Evolutionary conservation across 2,888 invertebrate genomes (phyloP).

Genomic region (Acrocera orbiculus): DNA sequence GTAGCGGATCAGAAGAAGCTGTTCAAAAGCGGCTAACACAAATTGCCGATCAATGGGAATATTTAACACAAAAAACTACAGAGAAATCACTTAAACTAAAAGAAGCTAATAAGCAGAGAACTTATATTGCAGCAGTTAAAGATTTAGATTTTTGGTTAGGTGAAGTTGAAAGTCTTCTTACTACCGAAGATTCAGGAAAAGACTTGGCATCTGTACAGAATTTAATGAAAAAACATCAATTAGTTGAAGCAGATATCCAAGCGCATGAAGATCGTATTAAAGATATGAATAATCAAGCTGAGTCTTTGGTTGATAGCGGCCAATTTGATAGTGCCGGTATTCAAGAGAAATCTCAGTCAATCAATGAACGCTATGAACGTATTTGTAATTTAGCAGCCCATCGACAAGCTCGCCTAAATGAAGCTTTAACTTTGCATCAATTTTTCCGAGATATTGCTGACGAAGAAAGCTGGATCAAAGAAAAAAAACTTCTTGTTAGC

Average conservation of each 20-base stretch:
- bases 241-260: constrained; percentile 94
- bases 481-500: constrained; percentile 92
- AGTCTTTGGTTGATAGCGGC: constrained; percentile 86
- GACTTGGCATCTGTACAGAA: constrained; percentile 97
- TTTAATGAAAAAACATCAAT: constrained; percentile 93
- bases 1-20: constrained; percentile 95
- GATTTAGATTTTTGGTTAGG: constrained; percentile 99
- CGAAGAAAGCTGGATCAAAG: constrained; percentile 99
- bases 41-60: constrained; percentile 97
- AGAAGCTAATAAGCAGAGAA: constrained; percentile 97
- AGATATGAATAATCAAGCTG: constrained; percentile 91
- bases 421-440: constrained; percentile 95
- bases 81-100: constrained; percentile 97
- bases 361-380: constrained; percentile 92
- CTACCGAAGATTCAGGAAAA: constrained; percentile 93
- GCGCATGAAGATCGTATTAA: constrained; percentile 91
- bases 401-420: constrained; percentile 78
- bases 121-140: constrained; percentile 98
- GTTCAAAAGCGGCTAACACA: constrained; percentile 78
- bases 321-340: constrained; percentile 96
- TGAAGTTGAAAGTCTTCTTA: constrained; percentile 89
- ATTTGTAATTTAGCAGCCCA: constrained; percentile 84
- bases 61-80: constrained; percentile 90
- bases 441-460: constrained; percentile 99
- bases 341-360: constrained; percentile 82